A percentile compares a stretch with the other conserved stretches of the same genome.
Conservation (phyloP, 2,888 invertebrate species). For the Gnatocerus cornutus region DNA sequence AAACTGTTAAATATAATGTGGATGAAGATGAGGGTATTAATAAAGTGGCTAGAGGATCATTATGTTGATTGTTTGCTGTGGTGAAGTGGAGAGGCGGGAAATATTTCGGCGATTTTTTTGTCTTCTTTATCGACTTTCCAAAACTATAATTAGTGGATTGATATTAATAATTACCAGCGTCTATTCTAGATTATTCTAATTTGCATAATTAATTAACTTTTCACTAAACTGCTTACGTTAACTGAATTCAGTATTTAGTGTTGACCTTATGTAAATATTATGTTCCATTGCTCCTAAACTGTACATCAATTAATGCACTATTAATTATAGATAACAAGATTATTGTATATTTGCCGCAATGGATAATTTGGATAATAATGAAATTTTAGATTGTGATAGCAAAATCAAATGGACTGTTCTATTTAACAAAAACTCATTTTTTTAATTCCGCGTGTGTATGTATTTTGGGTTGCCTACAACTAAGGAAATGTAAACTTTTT, state of each 20-base stretch:
- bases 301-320: not conserved
- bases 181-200: not conserved
- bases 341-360: no score
- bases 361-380: not conserved
- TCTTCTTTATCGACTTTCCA: not conserved
- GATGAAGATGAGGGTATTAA: slow-evolving; percentile 36
- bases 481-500: no score
- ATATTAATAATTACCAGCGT: not conserved
- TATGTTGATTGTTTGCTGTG: slow-evolving; percentile 21
- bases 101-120: no score
- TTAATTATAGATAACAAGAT: not conserved
- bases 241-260: not conserved
- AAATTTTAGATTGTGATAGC: slow-evolving; percentile 1
- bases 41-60: slow-evolving; percentile 35
- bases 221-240: not conserved
- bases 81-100: slow-evolving; percentile 17
- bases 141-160: not conserved
- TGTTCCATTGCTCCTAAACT: not conserved
- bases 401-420: not conserved
- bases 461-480: slow-evolving; percentile 11
- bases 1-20: slow-evolving; percentile 43
- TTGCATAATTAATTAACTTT: not conserved
- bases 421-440: no score
- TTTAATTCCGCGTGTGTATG: not conserved
- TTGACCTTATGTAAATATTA: slow-evolving; percentile 2